These are phyloP conservation scores for Ambastaia sidthimunki DNA, from an alignment of 2,797 vertebrate species.

Conservation along the genomic window DNA sequence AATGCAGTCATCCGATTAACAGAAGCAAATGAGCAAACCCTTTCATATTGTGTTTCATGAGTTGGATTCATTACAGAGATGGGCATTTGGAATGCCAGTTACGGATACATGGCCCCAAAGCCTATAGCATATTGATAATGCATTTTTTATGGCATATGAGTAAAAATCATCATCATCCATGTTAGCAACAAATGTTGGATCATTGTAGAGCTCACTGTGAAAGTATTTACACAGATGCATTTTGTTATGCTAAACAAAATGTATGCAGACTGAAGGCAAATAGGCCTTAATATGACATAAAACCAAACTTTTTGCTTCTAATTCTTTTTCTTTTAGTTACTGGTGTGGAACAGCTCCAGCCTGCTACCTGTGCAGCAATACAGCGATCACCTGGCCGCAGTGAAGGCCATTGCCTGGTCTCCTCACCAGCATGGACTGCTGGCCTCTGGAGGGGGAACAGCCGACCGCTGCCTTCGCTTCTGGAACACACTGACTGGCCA, in stretches of 20 bases:
- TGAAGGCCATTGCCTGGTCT: slow-evolving; percentile 87
- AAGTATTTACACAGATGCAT: too few species aligned
- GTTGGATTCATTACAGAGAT: too few species aligned
- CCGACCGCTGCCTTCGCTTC: slow-evolving; percentile 85
- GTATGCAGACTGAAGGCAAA: background rate
- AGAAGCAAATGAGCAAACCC: background rate
- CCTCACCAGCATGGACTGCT: slow-evolving; percentile 85
- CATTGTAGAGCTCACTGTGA: too few species aligned
- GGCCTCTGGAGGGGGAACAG: slow-evolving; percentile 83
- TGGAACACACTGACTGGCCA: slow-evolving; percentile 87
- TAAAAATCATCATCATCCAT: too few species aligned
- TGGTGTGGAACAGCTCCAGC: slow-evolving; percentile 87
- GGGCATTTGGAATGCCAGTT: too few species aligned
- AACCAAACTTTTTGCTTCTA: background rate
- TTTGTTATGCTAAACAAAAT: too few species aligned
- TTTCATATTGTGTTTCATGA: background rate
- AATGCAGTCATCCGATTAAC: background rate
- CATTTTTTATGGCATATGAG: too few species aligned
- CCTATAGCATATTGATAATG: too few species aligned
- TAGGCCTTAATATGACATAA: background rate
- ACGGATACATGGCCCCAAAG: too few species aligned
- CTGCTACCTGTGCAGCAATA: slow-evolving; percentile 84
- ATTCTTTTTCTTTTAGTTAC: slow-evolving; percentile 65
- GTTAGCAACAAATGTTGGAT: too few species aligned
- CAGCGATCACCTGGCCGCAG: slow-evolving; percentile 83